phyloP scores from a whole-genome alignment of 2,888 invertebrate genomes.

The Lasioglossum lativentre region DNA sequence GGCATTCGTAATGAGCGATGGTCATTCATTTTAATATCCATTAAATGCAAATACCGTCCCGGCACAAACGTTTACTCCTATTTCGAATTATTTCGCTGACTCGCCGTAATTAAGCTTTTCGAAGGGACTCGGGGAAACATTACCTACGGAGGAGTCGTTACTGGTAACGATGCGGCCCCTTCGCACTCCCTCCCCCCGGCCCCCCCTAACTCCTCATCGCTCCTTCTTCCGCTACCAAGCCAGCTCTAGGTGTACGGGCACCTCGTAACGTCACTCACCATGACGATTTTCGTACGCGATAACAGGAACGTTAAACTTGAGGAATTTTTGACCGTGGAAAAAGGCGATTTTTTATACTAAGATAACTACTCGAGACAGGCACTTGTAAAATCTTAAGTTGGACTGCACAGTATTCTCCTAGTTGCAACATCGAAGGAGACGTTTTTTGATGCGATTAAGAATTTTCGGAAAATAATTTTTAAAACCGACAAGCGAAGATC shows the following conservation, averaged over 20 bases:
- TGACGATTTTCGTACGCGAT: slow-evolving; percentile 52
- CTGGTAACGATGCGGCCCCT: slow-evolving; percentile 60
- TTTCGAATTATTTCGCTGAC: slow-evolving; percentile 81
- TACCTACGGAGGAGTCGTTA: slow-evolving; percentile 63
- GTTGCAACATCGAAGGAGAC: neutral
- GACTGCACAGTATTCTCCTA: neutral
- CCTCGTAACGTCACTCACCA: slow-evolving; percentile 47
- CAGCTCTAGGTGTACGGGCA: slow-evolving; percentile 21
- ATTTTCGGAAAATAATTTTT: neutral
- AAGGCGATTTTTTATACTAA: too few relatives aligned
- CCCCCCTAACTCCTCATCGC: neutral
- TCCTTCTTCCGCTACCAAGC: neutral
- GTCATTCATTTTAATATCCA: slow-evolving; percentile 84
- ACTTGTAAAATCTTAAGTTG: neutral
- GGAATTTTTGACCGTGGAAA: neutral
- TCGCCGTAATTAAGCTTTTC: slow-evolving; percentile 80
- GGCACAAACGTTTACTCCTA: slow-evolving; percentile 82
- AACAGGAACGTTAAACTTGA: slow-evolving; percentile 37
- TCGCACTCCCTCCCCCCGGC: neutral
- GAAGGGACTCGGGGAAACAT: slow-evolving; percentile 66
- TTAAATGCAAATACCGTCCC: slow-evolving; percentile 82
- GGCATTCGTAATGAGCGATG: slow-evolving; percentile 83
- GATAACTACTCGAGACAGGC: too few relatives aligned
- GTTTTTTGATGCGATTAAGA: neutral
- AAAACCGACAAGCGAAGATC: neutral